phyloP scores from a whole-genome alignment of 2,888 invertebrate species.

The Eristalinus sepulchralis region DNA sequence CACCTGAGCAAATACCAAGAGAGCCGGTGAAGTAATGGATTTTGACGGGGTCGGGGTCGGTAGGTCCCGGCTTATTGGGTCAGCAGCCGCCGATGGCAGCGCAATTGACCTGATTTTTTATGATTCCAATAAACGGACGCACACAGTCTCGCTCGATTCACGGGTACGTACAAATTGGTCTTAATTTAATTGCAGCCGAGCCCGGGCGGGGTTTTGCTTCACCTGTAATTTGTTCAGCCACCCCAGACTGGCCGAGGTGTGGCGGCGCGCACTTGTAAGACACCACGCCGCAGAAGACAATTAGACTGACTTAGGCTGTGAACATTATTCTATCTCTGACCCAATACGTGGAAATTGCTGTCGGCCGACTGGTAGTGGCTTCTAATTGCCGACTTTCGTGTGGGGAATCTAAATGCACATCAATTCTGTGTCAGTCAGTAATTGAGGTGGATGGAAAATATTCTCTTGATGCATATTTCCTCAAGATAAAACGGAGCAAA shows the following conservation, averaged over 20 bases:
- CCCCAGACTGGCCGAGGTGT: not conserved
- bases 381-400: not conserved
- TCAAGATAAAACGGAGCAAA: too few relatives aligned
- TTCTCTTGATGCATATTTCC: too few relatives aligned
- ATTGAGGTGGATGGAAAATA: not conserved
- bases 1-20: not conserved
- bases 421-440: not conserved
- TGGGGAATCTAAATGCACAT: not conserved
- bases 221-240: not conserved
- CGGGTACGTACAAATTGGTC: constrained; percentile 14
- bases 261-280: not conserved
- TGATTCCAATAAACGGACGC: constrained; percentile 24
- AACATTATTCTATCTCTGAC: not conserved
- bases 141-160: constrained; percentile 31
- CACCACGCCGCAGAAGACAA: not conserved
- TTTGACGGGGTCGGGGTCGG: not conserved
- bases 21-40: not conserved
- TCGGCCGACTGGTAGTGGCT: not conserved
- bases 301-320: not conserved
- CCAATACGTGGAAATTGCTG: not conserved
- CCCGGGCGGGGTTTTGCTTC: not conserved
- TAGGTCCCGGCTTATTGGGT: not conserved
- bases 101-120: constrained; percentile 63
- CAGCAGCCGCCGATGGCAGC: not conserved
- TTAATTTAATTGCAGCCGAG: not conserved